These are phyloP conservation scores for Coremacera marginata DNA, from an alignment of 2,888 invertebrate genomes.

Conservation along the genomic window DNA sequence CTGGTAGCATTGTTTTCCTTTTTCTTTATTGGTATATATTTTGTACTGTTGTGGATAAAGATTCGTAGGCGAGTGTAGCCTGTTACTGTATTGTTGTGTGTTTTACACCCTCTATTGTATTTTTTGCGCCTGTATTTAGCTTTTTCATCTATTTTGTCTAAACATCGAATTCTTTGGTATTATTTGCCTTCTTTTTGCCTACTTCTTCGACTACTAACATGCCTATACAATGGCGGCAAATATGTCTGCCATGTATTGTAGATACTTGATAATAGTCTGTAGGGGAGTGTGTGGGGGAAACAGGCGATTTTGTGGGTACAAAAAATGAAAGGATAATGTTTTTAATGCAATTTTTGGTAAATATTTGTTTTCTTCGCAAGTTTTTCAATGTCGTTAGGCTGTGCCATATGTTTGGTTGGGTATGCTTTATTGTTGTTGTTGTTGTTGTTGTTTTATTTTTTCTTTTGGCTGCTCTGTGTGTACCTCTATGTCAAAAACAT, in stretches of 20 bases:
- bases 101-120: not conserved
- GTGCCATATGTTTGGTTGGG: not conserved
- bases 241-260: not conserved
- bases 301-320: constrained; percentile 21
- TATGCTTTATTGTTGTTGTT: not conserved
- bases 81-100: not conserved
- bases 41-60: not conserved
- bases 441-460: constrained; percentile 34
- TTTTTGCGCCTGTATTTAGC: too few species aligned
- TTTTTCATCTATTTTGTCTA: not conserved
- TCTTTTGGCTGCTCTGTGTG: not conserved
- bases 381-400: not conserved
- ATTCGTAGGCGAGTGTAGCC: too few species aligned
- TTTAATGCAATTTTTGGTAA: constrained; percentile 3
- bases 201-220: not conserved
- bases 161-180: not conserved
- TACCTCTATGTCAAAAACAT: constrained; percentile 45
- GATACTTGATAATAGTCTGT: not conserved
- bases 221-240: not conserved
- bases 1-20: not conserved
- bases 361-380: constrained; percentile 13
- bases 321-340: constrained; percentile 44
- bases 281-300: constrained; percentile 25
- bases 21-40: not conserved
- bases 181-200: not conserved